Base-by-base conservation (phyloP, 2,113 vertebrate species). In the Pelecanus crispus region DNA sequence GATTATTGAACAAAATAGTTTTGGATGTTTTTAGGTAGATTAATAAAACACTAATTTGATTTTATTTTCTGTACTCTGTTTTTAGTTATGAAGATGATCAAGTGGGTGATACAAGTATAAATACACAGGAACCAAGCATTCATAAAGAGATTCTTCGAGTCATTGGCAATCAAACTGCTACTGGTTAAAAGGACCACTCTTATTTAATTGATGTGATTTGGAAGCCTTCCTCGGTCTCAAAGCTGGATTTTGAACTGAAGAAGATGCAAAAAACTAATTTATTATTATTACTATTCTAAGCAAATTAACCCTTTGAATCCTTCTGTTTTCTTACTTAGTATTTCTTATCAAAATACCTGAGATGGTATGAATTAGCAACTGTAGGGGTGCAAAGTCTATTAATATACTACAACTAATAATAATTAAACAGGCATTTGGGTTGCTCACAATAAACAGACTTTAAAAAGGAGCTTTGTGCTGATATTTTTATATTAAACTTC, bases 161-260 rank as follows among this genome's bases (percentile, higher is more conserved):
- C 86, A 99, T 99, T 95, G 99, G 99, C 95, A 99, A 99, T 97
- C 99, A 99, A 97, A 99, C 99, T 62, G 99, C 99, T 90, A 99
- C 99, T 95, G 98, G 99, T 95, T 99, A 97, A 99, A 92, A 97
- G 97, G 97, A 96, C 96, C 95, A 95, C 87, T 96, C 40, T 95
- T 95, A 96, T 68, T 83, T 49, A 49, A 96, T 90, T 94, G 90
- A 80, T 94, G 73, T 92, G 96, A 97, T 97, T 94, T 96, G 97
- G 95, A 97, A 95, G 91, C 97, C 97, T 98, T 98, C 98, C 98
- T 98, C 97, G 94, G 96, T 98, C 96, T 98, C 98, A 99, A 98
- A 99, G 98, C 98, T 98, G 98, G 98, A 98, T 98, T 98, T 98
- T 98, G 98, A 98, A 98, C 98, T 98, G 98, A 98, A 97, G 98